These are phyloP conservation scores for Vespertilio murinus DNA, from an alignment of 2,797 vertebrate species.

Conservation along the genomic window DNA sequence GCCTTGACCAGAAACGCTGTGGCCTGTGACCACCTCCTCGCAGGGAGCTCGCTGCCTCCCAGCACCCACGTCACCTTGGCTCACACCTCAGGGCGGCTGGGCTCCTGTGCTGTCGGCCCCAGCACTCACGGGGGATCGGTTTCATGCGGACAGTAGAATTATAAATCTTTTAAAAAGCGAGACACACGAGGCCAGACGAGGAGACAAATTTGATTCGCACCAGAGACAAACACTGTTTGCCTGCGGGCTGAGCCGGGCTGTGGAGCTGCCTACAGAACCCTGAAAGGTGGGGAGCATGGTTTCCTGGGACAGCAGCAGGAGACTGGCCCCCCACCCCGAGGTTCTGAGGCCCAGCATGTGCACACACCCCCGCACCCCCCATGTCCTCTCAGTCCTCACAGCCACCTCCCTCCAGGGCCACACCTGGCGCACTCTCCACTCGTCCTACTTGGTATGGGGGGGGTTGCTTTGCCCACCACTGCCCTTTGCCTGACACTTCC, in stretches of 20 bases:
- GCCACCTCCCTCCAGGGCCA: not conserved
- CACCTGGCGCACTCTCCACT: not conserved
- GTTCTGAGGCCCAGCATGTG: not conserved
- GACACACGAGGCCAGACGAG: not conserved
- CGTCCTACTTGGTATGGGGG: not conserved
- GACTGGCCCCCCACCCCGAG: not conserved
- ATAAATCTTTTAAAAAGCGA: not conserved
- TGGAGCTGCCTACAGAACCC: fast-evolving
- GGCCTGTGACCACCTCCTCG: not conserved
- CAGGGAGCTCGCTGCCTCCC: not conserved
- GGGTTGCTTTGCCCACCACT: not conserved
- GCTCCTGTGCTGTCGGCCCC: not conserved
- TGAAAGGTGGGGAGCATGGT: not conserved
- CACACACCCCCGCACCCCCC: no score
- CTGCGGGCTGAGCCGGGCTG: fast-evolving
- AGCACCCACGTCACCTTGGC: not conserved
- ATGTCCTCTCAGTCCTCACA: not conserved
- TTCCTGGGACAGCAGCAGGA: not conserved
- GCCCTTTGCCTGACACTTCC: no score
- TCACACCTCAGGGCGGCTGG: not conserved
- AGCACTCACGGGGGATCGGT: not conserved
- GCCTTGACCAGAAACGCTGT: not conserved
- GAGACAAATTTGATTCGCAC: not conserved
- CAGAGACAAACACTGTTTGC: not conserved
- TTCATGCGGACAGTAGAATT: not conserved